Evolutionary conservation across 2,113 vertebrate genomes (phyloP).

Genomic region (Protobothrops mucrosquamatus): DNA sequence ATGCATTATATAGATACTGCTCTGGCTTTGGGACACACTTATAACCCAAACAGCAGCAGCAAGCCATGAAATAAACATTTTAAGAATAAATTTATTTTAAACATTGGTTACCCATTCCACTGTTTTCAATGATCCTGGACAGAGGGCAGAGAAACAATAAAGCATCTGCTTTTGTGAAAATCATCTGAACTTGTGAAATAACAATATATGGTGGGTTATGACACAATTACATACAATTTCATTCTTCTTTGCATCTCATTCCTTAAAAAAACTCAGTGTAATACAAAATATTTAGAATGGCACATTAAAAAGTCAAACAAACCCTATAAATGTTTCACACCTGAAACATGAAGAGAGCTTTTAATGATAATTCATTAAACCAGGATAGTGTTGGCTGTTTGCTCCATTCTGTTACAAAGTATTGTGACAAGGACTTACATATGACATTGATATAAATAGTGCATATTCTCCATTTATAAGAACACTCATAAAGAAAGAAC

Average conservation of each 20-base stretch:
- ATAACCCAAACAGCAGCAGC: neutral
- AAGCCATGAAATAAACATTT: neutral
- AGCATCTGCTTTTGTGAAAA: neutral
- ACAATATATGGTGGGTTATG: neutral
- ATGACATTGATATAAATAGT: neutral
- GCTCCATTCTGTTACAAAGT: neutral
- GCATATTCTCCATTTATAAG: conserved; percentile 31
- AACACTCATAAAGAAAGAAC: conserved; percentile 26
- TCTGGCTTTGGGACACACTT: neutral
- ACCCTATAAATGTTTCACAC: neutral
- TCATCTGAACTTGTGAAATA: neutral
- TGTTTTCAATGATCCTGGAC: neutral
- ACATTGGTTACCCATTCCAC: neutral
- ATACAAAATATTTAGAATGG: neutral
- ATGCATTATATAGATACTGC: neutral
- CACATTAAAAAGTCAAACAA: neutral
- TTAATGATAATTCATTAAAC: conserved; percentile 12
- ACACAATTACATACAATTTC: neutral
- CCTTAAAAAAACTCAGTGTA: neutral
- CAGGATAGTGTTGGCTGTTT: neutral
- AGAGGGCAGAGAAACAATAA: neutral
- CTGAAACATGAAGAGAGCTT: neutral
- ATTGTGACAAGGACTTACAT: neutral
- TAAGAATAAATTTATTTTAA: neutral
- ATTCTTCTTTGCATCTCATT: neutral